Conservation (phyloP, 1,140 invertebrate species). For the Drosophila elegans region DNA sequence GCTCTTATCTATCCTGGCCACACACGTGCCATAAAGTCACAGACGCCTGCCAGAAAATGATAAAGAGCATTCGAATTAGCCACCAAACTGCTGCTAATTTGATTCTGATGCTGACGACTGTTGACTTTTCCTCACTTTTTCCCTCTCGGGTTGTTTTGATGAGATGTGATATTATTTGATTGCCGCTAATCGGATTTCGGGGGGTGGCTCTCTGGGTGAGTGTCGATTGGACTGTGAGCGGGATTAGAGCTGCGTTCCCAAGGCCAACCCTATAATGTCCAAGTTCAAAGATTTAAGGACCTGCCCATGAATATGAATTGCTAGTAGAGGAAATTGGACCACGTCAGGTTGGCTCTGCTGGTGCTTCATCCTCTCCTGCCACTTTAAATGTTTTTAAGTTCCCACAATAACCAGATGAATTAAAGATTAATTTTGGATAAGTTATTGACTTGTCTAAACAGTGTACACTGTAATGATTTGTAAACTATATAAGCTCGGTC, state of each 20-base stretch:
- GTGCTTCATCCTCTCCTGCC: neutral
- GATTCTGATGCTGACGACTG: conserved; percentile 61
- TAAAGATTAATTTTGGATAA: no score
- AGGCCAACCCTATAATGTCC: conserved; percentile 24
- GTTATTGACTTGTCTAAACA: no score
- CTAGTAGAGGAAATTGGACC: neutral
- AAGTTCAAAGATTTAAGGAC: conserved; percentile 9
- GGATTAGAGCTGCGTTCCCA: conserved; percentile 69
- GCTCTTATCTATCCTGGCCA: conserved; percentile 54
- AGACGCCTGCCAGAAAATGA: conserved; percentile 45
- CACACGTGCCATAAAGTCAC: conserved; percentile 50
- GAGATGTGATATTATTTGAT: conserved; percentile 68
- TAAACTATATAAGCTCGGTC: no score
- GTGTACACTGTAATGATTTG: no score
- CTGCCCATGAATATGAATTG: conserved; percentile 55
- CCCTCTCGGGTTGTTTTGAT: conserved; percentile 21
- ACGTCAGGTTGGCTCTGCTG: conserved; percentile 8
- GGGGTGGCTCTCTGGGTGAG: conserved; percentile 25
- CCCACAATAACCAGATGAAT: neutral
- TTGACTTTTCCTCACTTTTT: conserved; percentile 14
- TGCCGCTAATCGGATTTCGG: conserved; percentile 66
- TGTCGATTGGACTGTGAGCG: conserved; percentile 53
- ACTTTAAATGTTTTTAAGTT: neutral
- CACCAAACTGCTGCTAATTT: conserved; percentile 78
- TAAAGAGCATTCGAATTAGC: conserved; percentile 68